Percentiles rank a stretch among this genome's conserved stretches.
These are phyloP conservation scores for Agapetus fuscipes DNA, from an alignment of 2,888 invertebrate genomes.

Conservation along the genomic window DNA sequence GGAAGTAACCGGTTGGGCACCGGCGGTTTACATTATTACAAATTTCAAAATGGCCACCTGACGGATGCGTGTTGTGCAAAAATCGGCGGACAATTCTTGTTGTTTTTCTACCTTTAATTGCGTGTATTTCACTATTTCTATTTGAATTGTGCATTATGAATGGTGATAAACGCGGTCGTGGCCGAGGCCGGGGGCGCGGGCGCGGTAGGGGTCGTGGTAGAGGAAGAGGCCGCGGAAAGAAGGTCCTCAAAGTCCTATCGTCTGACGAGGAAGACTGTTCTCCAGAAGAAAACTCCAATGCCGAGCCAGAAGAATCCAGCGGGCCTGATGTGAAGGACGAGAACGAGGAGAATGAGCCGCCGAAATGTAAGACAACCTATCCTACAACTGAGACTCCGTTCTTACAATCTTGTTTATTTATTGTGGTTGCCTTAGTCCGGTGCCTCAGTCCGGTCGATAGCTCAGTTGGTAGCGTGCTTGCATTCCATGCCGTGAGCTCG, in stretches of 20 bases:
- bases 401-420: slow-evolving; percentile 6
- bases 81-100: no score
- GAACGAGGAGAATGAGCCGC: slow-evolving; percentile 39
- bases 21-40: no score
- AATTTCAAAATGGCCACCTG: no score
- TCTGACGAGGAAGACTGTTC: slow-evolving; percentile 50
- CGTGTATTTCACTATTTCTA: no score
- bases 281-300: slow-evolving; percentile 32
- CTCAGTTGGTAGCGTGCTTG: no score
- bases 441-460: no score
- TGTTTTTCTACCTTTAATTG: no score
- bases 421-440: slow-evolving; percentile 7
- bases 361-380: slow-evolving; percentile 46
- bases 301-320: slow-evolving; percentile 38
- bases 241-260: slow-evolving; percentile 60
- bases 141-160: slow-evolving; percentile 31
- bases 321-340: slow-evolving; percentile 31
- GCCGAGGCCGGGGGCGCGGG: slow-evolving; percentile 68
- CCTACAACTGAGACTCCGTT: no score
- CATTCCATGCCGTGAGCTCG: no score
- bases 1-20: no score
- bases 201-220: slow-evolving; percentile 66
- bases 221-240: slow-evolving; percentile 62
- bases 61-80: no score
- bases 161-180: slow-evolving; percentile 55